Conservation (phyloP, 1,140 invertebrate species). For the Drosophila sproati region DNA sequence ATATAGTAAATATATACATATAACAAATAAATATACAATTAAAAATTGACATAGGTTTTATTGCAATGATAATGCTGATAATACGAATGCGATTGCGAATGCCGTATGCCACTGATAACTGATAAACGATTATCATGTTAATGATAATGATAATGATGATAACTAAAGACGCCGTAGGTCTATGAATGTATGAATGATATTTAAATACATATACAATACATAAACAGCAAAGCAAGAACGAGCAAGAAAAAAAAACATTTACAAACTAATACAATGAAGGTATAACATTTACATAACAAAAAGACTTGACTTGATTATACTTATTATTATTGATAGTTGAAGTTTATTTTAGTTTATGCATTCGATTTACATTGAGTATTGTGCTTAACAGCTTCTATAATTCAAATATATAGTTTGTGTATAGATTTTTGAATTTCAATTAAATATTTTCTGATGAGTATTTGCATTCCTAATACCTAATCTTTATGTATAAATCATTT, state of each 20-base stretch:
- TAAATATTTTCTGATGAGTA: neutral
- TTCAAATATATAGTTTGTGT: conserved; percentile 26
- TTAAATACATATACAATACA: conserved; percentile 60
- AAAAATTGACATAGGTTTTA: conserved; percentile 77
- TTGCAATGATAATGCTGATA: conserved; percentile 64
- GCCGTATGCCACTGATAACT: conserved; percentile 35
- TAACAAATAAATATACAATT: conserved; percentile 81
- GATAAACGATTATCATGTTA: conserved; percentile 23
- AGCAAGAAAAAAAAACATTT: conserved; percentile 53
- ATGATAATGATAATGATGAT: conserved; percentile 12
- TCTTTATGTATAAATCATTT: conserved; percentile 55
- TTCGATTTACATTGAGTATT: conserved; percentile 30
- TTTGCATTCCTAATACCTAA: conserved; percentile 4
- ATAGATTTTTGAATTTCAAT: conserved; percentile 10
- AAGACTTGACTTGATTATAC: conserved; percentile 78
- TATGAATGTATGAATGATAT: conserved; percentile 54
- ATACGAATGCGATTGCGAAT: conserved; percentile 21
- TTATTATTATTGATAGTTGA: conserved; percentile 56
- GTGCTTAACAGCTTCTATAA: conserved; percentile 19
- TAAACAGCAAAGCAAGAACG: conserved; percentile 39
- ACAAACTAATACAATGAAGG: conserved; percentile 66
- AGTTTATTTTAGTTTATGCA: conserved; percentile 24
- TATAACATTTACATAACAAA: conserved; percentile 78
- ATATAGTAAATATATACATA: conserved; percentile 73
- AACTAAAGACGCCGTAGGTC: conserved; percentile 40